These are phyloP conservation scores for Steinernema khuongi DNA, from an alignment of 1,140 invertebrate species.

Conservation along the genomic window DNA sequence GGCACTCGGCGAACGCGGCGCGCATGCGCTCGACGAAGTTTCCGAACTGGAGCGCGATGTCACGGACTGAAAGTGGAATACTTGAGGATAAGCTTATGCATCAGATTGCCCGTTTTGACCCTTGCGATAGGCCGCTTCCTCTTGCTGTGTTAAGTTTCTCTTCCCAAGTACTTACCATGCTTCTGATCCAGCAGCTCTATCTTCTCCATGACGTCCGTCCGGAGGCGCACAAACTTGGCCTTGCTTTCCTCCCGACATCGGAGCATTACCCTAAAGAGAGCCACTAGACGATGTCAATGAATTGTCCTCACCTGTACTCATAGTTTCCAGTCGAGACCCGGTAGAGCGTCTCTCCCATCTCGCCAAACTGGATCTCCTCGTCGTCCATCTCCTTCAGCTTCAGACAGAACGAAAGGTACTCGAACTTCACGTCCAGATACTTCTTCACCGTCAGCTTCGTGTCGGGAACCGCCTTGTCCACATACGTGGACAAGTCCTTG, in stretches of 20 bases:
- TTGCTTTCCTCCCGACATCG: conserved; percentile 90
- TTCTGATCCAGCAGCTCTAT: conserved; percentile 93
- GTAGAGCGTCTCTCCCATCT: conserved; percentile 91
- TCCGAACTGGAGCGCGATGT: conserved; percentile 4
- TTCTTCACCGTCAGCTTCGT: conserved; percentile 93
- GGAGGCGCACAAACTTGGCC: conserved; percentile 77
- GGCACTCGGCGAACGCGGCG: not conserved
- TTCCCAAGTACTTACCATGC: conserved; percentile 66
- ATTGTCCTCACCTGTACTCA: conserved; percentile 74
- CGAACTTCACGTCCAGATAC: conserved; percentile 64
- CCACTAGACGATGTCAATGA: not conserved
- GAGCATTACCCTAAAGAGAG: conserved; percentile 65
- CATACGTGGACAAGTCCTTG: conserved; percentile 34
- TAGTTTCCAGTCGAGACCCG: conserved; percentile 97
- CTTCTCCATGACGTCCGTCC: conserved; percentile 91
- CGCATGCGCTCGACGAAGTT: not conserved
- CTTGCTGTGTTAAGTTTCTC: too few species aligned
- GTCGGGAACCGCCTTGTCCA: conserved; percentile 77
- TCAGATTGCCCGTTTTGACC: too few species aligned
- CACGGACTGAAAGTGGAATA: not conserved
- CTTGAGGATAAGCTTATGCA: not conserved
- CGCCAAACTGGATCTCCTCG: conserved; percentile 86
- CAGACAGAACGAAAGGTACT: conserved; percentile 76
- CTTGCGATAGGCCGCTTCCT: too few species aligned
- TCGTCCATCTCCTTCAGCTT: conserved; percentile 94